Evolutionary conservation across 1,140 invertebrate genomes (phyloP).

Genomic region (Trachymyrmex cornetzi): DNA sequence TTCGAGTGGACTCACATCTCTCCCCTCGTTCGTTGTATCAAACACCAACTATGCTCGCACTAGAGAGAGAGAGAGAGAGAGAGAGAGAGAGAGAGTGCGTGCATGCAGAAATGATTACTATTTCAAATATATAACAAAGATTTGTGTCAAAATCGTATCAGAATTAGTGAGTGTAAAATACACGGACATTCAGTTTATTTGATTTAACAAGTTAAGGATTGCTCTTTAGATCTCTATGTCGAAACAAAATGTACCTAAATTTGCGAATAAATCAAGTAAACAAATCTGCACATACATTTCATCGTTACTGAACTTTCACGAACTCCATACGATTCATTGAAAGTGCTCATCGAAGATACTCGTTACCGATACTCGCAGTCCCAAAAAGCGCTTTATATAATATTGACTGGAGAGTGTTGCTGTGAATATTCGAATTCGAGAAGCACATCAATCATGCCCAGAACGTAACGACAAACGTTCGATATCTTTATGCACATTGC

Average conservation of each 20-base stretch:
- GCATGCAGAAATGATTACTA: background rate
- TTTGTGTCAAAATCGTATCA: background rate
- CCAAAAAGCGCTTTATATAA: constrained; percentile 31
- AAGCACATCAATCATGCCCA: constrained; percentile 34
- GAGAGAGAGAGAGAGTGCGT: no score
- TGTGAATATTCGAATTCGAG: constrained; percentile 38
- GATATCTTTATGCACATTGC: constrained; percentile 53
- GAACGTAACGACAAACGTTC: constrained; percentile 49
- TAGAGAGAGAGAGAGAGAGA: no score
- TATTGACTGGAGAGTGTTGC: constrained; percentile 19
- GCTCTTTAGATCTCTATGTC: background rate
- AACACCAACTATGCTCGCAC: background rate
- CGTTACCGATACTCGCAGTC: background rate
- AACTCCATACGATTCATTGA: background rate
- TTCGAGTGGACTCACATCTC: background rate
- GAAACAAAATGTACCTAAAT: background rate
- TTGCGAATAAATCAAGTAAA: background rate
- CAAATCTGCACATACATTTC: background rate
- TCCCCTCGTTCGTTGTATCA: background rate
- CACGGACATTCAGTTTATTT: background rate
- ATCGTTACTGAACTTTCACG: constrained; percentile 27
- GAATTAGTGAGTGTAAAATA: background rate
- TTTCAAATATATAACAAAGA: background rate
- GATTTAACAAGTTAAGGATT: background rate
- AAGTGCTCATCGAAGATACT: constrained; percentile 18